Percentiles rank a stretch among this genome's conserved stretches.
Evolutionary conservation across 2,113 vertebrate genomes (phyloP).

Genomic region (Marmota flaviventris): DNA sequence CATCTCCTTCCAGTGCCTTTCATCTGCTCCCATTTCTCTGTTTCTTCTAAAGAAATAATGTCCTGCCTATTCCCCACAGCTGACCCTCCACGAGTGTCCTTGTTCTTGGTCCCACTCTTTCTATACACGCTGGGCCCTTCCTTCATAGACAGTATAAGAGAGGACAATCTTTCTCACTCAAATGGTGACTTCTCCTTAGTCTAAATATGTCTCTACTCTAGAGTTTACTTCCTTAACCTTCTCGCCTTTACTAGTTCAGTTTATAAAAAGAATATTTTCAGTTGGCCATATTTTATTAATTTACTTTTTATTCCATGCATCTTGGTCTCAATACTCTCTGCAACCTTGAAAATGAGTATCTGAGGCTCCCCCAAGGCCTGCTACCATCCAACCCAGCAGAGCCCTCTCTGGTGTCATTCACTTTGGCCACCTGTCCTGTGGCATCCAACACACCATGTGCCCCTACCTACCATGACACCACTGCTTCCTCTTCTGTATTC

Average conservation of each 20-base stretch:
- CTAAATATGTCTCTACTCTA: neutral
- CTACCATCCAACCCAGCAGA: neutral
- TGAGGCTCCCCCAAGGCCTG: neutral
- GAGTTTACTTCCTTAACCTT: neutral
- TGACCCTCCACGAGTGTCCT: fast-evolving
- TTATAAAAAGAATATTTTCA: neutral
- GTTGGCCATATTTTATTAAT: neutral
- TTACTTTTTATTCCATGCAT: neutral
- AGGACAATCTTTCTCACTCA: neutral
- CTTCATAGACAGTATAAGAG: neutral
- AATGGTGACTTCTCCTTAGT: neutral
- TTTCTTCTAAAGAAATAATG: neutral
- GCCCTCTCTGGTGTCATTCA: neutral
- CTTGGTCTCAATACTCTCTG: neutral
- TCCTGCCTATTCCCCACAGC: neutral
- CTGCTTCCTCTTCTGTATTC: neutral
- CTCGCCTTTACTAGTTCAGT: neutral
- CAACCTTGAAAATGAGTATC: neutral
- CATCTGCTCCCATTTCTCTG: neutral
- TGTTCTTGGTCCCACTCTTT: neutral
- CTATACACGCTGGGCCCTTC: neutral
- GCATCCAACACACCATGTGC: fast-evolving
- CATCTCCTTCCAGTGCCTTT: neutral
- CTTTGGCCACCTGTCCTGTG: neutral
- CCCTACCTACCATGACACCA: neutral